Percentiles rank a stretch among this genome's conserved stretches.
Evolutionary conservation across 2,113 vertebrate species (phyloP).

Genomic region (Cercopithecus mona): DNA sequence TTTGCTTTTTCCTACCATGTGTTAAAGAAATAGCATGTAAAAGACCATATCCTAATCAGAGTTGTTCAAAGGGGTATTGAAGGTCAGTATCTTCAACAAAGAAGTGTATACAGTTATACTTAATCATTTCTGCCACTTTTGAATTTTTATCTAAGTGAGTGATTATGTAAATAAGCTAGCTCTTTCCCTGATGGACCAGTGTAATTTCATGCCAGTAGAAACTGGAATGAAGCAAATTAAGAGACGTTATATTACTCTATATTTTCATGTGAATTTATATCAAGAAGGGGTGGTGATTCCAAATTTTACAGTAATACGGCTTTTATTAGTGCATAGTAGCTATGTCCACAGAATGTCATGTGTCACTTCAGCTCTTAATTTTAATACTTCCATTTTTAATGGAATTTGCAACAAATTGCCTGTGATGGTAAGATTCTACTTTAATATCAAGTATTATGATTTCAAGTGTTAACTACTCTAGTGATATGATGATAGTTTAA

Average conservation of each 20-base stretch:
- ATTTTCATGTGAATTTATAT: neutral
- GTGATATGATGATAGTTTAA: neutral
- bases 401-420: neutral
- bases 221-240: neutral
- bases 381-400: neutral
- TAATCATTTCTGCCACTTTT: constrained; percentile 24
- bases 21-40: neutral
- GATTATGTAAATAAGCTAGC: neutral
- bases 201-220: neutral
- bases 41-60: neutral
- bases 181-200: neutral
- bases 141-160: neutral
- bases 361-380: neutral
- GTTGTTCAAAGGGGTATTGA: neutral
- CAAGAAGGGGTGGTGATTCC: neutral
- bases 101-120: neutral
- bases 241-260: neutral
- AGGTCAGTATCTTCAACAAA: neutral
- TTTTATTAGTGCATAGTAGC: neutral
- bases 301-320: neutral
- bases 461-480: neutral
- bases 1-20: neutral
- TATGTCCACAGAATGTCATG: neutral
- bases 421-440: neutral
- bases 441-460: neutral